phyloP scores from a whole-genome alignment of 2,113 vertebrate species.

The Actenoides lindsayi region DNA sequence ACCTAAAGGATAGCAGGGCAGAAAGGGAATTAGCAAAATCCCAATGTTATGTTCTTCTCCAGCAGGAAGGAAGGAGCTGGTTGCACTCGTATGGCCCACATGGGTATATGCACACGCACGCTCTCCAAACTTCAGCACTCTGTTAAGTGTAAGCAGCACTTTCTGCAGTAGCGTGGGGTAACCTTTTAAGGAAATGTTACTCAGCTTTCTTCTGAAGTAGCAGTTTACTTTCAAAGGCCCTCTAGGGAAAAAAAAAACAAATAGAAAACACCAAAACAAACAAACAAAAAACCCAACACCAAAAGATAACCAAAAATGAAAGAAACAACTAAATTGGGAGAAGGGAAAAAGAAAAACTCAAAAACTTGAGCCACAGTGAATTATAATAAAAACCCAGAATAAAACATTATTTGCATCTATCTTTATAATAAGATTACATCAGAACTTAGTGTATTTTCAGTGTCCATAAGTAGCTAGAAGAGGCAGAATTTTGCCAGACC shows the following conservation, averaged over 20 bases:
- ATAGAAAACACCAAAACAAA: not conserved
- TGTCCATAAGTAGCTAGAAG: not conserved
- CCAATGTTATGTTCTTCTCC: not conserved
- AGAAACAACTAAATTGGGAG: too few species aligned
- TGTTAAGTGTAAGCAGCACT: not conserved
- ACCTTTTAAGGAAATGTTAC: not conserved
- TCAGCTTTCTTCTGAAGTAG: not conserved
- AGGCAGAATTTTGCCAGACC: not conserved
- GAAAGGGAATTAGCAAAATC: not conserved
- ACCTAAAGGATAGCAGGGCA: not conserved
- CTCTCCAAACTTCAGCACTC: not conserved
- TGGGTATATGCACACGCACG: rapidly evolving
- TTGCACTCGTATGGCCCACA: not conserved
- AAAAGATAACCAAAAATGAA: not conserved
- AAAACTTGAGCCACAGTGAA: not conserved
- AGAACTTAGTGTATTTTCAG: not conserved
- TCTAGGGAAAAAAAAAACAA: not conserved
- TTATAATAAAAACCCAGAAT: not conserved
- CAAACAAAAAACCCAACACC: not conserved
- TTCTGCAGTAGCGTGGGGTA: not conserved
- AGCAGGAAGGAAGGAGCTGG: not conserved
- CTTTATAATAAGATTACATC: not conserved
- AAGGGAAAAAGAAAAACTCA: not conserved
- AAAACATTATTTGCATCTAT: not conserved
- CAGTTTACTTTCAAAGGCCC: not conserved